Base-by-base conservation (phyloP, 2,888 invertebrate genomes). In the Harpagoxenus sublaevis region DNA sequence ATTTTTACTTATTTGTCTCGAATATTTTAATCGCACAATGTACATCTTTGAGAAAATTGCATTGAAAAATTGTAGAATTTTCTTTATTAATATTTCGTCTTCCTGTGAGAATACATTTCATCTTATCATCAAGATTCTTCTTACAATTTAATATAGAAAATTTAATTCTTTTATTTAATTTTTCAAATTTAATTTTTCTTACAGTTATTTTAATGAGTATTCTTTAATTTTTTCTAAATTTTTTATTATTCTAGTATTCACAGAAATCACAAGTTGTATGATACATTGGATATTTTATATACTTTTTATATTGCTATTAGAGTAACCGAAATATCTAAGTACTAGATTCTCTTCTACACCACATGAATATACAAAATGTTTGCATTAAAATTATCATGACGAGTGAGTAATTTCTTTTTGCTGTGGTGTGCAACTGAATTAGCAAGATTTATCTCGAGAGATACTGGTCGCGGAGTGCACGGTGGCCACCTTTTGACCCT, bases 361-460 rank as follows among this genome's bases (percentile, higher is more conserved):
- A 39, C 42, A 6, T 23, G 18, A 77, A 51, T 77, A 8, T 66
- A 28, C 12, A 15, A 51, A 77, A 23, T 18, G 6, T 53, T 53
- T 18, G 12, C 55, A 15, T n/a, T 57, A 57, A 71, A 57, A 57
- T 79, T 45, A 68, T 57, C 2, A 45, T 57, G 9, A 3, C 23
- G 45, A 23, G n/a, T 42, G 68, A 55, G 42, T 79, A n/a, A 79
- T 48, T 45, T 35, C 9, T 70, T 60, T 55, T 70, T 23, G n/a
- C 35, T 18, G 42, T 31, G 28, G 62, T 70, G 83, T 60, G 83
- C 78, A 70, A 83, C 66, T 66, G 88, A 88, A 87, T 89, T 90
- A 88, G 83, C 78, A 62, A 87, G 88, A 88, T 90, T 87, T 88
- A 84, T 85, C 79, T 74, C 77, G 73, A 23, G 75, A 39, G 66